Evolutionary conservation across 2,113 vertebrate genomes (phyloP).

Genomic region (Petromus typicus): DNA sequence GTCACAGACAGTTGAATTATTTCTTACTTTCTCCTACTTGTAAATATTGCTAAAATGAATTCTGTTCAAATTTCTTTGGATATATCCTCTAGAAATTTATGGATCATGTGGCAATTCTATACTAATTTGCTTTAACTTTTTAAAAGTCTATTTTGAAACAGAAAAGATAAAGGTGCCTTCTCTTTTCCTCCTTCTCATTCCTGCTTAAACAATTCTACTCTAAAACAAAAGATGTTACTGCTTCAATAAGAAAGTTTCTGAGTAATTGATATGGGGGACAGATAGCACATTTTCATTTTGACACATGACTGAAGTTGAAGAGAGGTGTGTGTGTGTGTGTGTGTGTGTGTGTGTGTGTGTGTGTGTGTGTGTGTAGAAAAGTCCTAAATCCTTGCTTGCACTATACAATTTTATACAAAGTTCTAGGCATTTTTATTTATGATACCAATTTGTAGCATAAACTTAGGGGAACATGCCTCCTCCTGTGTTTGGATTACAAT

Average conservation of each 20-base stretch:
- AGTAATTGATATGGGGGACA: not conserved
- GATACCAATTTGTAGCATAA: slow-evolving; percentile 2
- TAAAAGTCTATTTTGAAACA: slow-evolving; percentile 33
- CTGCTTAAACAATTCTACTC: slow-evolving; percentile 9
- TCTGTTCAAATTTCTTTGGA: not conserved
- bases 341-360: not conserved
- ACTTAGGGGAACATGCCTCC: not conserved
- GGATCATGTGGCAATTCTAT: not conserved
- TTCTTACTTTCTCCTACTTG: not conserved
- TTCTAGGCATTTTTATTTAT: slow-evolving; percentile 6
- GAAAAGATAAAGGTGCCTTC: not conserved
- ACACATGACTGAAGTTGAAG: not conserved
- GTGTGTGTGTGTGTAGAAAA: not conserved
- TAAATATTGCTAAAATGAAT: slow-evolving; percentile 20
- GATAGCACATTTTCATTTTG: slow-evolving; percentile 19
- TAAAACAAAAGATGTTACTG: not conserved
- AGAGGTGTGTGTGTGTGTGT: not conserved
- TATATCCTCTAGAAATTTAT: not conserved
- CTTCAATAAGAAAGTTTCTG: not conserved
- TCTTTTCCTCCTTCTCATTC: slow-evolving; percentile 35
- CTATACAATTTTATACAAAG: not conserved
- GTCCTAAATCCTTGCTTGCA: not conserved
- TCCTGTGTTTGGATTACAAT: not conserved
- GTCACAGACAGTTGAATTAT: not conserved
- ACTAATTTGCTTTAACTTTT: not conserved